These are phyloP conservation scores for Melitaea cinxia DNA, from an alignment of 1,140 invertebrate species.

Conservation along the genomic window DNA sequence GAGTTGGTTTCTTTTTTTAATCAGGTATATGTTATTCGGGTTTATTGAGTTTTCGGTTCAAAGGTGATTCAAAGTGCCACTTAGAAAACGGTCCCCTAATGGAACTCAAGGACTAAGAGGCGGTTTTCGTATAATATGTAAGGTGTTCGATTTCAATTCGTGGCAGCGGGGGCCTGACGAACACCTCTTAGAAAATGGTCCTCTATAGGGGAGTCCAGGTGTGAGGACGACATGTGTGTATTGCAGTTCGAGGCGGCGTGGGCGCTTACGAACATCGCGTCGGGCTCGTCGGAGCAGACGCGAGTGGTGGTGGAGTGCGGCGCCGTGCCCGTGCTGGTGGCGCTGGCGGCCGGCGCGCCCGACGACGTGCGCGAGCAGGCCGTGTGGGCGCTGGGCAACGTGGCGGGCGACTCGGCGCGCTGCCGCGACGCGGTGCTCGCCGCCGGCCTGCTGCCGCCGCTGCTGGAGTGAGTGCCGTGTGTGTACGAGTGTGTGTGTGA, in stretches of 20 bases:
- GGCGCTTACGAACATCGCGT: constrained; percentile 98
- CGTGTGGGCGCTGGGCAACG: constrained; percentile 98
- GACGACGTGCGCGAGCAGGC: constrained; percentile 98
- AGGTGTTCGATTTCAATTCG: too few relatives aligned
- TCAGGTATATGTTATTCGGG: too few relatives aligned
- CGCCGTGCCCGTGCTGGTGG: constrained; percentile 96
- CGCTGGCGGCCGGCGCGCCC: constrained; percentile 92
- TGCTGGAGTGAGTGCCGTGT: constrained; percentile 93
- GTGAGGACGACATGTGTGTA: too few relatives aligned
- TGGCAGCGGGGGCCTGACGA: too few relatives aligned
- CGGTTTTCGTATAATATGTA: too few relatives aligned
- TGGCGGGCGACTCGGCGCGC: constrained; percentile 96
- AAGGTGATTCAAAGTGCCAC: too few relatives aligned
- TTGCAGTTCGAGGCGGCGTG: constrained; percentile 97
- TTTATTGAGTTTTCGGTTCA: too few relatives aligned
- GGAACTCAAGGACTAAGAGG: too few relatives aligned
- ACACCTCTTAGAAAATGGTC: too few relatives aligned
- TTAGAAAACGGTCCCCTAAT: too few relatives aligned
- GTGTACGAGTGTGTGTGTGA: constrained; percentile 97
- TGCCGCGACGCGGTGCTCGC: constrained; percentile 96
- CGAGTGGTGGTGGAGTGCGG: constrained; percentile 96
- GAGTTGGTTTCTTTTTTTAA: too few relatives aligned
- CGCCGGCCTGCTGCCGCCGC: constrained; percentile 95
- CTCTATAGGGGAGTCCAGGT: too few relatives aligned
- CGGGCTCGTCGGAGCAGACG: constrained; percentile 97